Conservation (phyloP, 2,113 vertebrate species). For the Cryptoleucopteryx plumbea region DNA sequence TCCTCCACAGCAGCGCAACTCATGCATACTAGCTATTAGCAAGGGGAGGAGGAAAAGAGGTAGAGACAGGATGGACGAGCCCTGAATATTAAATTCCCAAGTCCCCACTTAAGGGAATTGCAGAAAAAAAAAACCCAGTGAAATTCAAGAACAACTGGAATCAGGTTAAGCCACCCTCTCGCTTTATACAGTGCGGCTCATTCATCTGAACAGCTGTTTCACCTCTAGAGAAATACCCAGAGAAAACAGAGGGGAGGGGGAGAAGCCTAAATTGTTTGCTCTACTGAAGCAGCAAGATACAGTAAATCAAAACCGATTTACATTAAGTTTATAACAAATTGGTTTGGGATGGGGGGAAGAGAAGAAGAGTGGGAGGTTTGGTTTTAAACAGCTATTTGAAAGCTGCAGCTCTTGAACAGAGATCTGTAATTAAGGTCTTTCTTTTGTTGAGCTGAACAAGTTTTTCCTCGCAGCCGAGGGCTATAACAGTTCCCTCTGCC, state of each 20-base stretch:
- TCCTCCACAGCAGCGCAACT: neutral
- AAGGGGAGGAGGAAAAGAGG: neutral
- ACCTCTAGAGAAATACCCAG: constrained; percentile 53
- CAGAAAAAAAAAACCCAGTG: neutral
- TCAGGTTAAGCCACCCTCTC: constrained; percentile 37
- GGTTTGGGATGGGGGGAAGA: neutral
- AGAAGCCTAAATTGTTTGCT: constrained; percentile 37
- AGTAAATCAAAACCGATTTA: constrained; percentile 20
- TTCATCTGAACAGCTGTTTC: constrained; percentile 64
- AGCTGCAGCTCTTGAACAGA: neutral
- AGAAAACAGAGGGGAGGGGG: constrained; percentile 27
- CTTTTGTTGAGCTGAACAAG: constrained; percentile 43
- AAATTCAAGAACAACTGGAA: constrained; percentile 53
- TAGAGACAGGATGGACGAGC: constrained; percentile 23
- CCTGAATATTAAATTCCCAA: constrained; percentile 30
- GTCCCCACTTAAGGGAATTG: neutral
- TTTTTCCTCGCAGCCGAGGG: neutral
- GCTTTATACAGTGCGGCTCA: constrained; percentile 19
- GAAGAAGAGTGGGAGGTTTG: neutral
- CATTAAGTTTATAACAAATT: neutral
- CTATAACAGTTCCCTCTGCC: constrained; percentile 39
- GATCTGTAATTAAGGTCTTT: neutral
- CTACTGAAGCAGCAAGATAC: constrained; percentile 4
- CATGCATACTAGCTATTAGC: neutral
- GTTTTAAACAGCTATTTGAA: neutral